phyloP scores from a whole-genome alignment of 2,888 invertebrate genomes.

The Trissonchulus latispiculum region DNA sequence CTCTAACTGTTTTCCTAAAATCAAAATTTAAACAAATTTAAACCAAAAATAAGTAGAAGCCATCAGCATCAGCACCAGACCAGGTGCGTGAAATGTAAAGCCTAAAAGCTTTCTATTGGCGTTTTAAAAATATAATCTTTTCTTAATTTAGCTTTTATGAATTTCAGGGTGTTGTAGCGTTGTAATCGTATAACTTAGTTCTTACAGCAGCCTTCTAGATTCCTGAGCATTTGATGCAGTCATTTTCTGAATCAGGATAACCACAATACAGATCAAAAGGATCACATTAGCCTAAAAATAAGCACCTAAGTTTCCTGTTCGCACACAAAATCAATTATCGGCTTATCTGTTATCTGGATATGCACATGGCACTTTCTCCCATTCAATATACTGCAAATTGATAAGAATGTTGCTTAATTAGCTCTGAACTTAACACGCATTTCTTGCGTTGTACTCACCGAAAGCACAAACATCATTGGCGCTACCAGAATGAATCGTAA shows the following conservation, averaged over 20 bases:
- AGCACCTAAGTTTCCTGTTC: neutral
- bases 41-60: too few species aligned
- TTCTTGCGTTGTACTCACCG: slow-evolving; percentile 35
- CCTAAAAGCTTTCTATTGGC: neutral
- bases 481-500: slow-evolving; percentile 44
- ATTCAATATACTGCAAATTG: too few species aligned
- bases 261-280: slow-evolving; percentile 48
- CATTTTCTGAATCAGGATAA: slow-evolving; percentile 49
- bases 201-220: slow-evolving; percentile 46
- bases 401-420: too few species aligned
- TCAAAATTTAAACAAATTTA: slow-evolving; percentile 5
- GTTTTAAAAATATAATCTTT: too few species aligned
- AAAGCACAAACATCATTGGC: slow-evolving; percentile 45
- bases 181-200: neutral
- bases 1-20: slow-evolving; percentile 20
- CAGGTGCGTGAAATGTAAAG: neutral
- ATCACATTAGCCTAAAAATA: slow-evolving; percentile 47
- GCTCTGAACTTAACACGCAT: too few species aligned
- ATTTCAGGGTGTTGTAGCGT: too few species aligned
- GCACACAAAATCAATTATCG: neutral
- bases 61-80: too few species aligned
- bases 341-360: too few species aligned
- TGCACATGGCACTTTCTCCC: too few species aligned
- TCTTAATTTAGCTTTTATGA: too few species aligned
- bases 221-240: slow-evolving; percentile 48